Evolutionary conservation across 2,797 vertebrate species (phyloP), one percentile per base, ranked within the genome.

Genomic region (Microctenopoma lineatum): DNA sequence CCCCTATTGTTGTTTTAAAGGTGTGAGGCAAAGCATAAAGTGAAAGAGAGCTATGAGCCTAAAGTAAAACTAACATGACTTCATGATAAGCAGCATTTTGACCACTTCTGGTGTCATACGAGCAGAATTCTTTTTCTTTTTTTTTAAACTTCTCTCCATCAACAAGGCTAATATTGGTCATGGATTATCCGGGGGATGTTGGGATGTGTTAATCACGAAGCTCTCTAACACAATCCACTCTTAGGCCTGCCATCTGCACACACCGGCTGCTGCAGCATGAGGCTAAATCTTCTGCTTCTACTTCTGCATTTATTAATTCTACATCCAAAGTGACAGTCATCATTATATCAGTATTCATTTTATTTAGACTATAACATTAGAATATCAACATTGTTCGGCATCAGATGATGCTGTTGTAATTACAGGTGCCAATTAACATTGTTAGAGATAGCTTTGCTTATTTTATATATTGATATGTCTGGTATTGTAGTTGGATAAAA

Each of bases 161-260:
- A 73, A 52, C 69, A 32, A 55, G 60, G 74, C 81, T 87, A 84
- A 79, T 87, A 77, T 85, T 82, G 80, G 70, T 70, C 62, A 53
- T 51, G 59, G 64, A 81, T 84, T 85, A 81, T 77, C 71, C 9
- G 73, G 86, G 86, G 81, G 79, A 90, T 73, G 85, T 80, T 88
- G 68, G 70, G 84, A 83, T 59, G 85, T 89, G 84, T 87, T 90
- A 84, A 90, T 91, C 91, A 84, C 21, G 7, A 81, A 88, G 88
- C 89, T 92, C 77, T 84, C 48, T 75, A 75, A 70, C 85, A 72
- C 86, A 90, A 90, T 93, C 87, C 85, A 80, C 85, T 86, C 84
- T 70, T 73, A 86, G 81, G 75, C 88, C 69, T 10, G 66, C 93
- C 93, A 93, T 93, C 93, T 94, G 93, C 70, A 90, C 71, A 47